These are phyloP conservation scores for Pseudopodoces humilis DNA, from an alignment of 2,113 vertebrate genomes.

Conservation along the genomic window DNA sequence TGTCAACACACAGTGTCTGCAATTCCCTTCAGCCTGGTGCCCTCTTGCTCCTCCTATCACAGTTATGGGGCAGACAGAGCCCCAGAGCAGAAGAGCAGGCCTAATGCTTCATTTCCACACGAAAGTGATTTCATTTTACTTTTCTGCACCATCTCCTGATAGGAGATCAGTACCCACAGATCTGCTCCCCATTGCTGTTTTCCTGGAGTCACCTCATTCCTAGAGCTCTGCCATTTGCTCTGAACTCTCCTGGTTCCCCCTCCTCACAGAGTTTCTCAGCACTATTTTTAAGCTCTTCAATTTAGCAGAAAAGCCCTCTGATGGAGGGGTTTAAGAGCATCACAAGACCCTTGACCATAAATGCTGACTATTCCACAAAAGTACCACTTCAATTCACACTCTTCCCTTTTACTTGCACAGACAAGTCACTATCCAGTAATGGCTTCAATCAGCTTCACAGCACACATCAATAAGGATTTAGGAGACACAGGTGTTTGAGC, in stretches of 20 bases:
- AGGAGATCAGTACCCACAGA: not conserved
- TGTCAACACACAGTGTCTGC: not conserved
- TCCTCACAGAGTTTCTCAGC: not conserved
- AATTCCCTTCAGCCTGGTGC: not conserved
- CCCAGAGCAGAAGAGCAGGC: not conserved
- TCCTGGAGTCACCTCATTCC: not conserved
- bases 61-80: not conserved
- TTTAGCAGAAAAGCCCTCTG: not conserved
- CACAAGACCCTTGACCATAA: not conserved
- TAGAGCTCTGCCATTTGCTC: not conserved
- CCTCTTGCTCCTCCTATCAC: not conserved
- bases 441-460: not conserved
- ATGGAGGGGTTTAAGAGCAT: not conserved
- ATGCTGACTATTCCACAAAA: not conserved
- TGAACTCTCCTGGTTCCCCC: not conserved
- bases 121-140: not conserved
- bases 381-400: not conserved
- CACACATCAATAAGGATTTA: not conserved
- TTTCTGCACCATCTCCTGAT: not conserved
- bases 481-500: not conserved
- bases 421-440: not conserved
- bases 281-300: not conserved
- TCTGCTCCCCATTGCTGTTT: rapidly evolving
- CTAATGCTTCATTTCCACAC: not conserved
- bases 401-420: not conserved